phyloP scores from a whole-genome alignment of 1,140 invertebrate species.

The Daktulosphaira vitifoliae region DNA sequence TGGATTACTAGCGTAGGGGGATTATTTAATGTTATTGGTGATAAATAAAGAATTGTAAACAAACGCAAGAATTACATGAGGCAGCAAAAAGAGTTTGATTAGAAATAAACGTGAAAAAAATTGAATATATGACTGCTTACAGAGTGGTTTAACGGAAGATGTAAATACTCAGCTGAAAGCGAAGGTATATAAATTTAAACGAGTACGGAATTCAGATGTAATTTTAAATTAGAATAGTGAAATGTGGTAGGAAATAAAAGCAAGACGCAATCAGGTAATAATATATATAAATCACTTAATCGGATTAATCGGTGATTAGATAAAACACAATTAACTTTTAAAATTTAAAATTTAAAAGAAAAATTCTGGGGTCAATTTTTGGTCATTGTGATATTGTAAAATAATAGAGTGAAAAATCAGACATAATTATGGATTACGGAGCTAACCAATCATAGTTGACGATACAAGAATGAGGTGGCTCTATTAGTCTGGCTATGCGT shows the following conservation, averaged over 20 bases:
- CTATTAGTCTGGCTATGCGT: background rate
- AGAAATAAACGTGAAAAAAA: slow-evolving; percentile 27
- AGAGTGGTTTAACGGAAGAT: background rate
- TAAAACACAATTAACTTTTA: background rate
- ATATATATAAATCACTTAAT: background rate
- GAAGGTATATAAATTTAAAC: background rate
- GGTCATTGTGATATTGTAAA: background rate
- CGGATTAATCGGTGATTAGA: background rate
- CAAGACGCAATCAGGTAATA: background rate
- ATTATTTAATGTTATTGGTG: slow-evolving; percentile 25
- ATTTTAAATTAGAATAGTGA: background rate
- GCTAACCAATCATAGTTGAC: no score
- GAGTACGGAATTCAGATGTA: background rate
- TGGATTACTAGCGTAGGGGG: slow-evolving; percentile 31
- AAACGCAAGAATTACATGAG: slow-evolving; percentile 16
- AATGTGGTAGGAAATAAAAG: slow-evolving; percentile 3
- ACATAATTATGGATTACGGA: no score
- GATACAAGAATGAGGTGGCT: no score
- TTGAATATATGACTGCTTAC: slow-evolving; percentile 16
- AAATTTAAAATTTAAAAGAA: background rate
- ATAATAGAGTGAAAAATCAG: no score
- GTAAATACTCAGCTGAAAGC: background rate
- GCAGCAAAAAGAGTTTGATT: slow-evolving; percentile 21
- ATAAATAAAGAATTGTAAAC: slow-evolving; percentile 5
- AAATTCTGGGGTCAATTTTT: background rate